A percentile compares a stretch with the other conserved stretches of the same genome.
These are phyloP conservation scores for Saturnia pavonia DNA, from an alignment of 2,888 invertebrate genomes.

Conservation along the genomic window DNA sequence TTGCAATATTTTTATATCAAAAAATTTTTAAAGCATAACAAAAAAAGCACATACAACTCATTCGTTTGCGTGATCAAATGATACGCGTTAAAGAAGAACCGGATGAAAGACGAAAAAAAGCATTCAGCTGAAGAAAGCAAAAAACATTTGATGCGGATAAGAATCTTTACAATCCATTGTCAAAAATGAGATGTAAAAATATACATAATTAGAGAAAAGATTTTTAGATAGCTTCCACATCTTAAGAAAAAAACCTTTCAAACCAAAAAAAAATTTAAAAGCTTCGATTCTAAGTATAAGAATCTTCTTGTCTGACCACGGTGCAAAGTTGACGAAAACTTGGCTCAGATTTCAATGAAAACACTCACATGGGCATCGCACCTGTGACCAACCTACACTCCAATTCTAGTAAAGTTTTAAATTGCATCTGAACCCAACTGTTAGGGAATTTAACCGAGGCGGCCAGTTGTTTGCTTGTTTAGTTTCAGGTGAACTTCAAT, in stretches of 20 bases:
- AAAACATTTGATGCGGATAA: neutral
- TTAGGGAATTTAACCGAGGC: slow-evolving; percentile 21
- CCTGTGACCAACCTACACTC: slow-evolving; percentile 39
- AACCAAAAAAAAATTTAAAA: neutral
- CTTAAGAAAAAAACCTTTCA: neutral
- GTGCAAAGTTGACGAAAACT: slow-evolving; percentile 47
- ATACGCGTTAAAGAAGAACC: too few relatives aligned
- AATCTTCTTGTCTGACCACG: slow-evolving; percentile 39
- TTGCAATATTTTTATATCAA: too few relatives aligned
- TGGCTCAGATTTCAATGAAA: slow-evolving; percentile 46
- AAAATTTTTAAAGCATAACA: too few relatives aligned
- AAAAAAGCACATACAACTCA: too few relatives aligned
- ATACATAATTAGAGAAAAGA: neutral
- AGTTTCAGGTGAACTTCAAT: slow-evolving; percentile 18
- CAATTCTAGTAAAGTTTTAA: slow-evolving; percentile 42
- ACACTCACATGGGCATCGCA: slow-evolving; percentile 39
- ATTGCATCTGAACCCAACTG: slow-evolving; percentile 37
- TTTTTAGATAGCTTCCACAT: neutral
- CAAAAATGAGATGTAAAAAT: neutral
- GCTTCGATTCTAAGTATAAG: slow-evolving; percentile 1
- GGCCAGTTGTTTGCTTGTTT: slow-evolving; percentile 20
- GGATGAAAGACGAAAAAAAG: too few relatives aligned
- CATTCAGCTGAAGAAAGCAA: neutral
- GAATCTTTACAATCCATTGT: neutral
- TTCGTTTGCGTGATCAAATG: too few relatives aligned